Percentiles rank a stretch among this genome's conserved stretches.
phyloP scores from a whole-genome alignment of 2,888 invertebrate species.

The Scaptomyza tumidula region DNA sequence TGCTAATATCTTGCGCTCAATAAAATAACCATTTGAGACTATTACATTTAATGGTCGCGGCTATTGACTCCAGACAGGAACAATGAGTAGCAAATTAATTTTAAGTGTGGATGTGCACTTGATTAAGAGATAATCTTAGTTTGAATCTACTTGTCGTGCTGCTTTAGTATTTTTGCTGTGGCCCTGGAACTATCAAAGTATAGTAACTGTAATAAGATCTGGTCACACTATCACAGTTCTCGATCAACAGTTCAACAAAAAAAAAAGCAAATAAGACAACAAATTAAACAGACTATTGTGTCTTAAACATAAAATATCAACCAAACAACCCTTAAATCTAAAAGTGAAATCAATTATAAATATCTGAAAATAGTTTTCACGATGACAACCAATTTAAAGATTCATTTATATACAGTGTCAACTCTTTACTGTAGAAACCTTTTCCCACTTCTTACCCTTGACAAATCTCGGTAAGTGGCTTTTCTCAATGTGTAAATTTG shows the following conservation, averaged over 20 bases:
- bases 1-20: slow-evolving; percentile 32
- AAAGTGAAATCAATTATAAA: background rate
- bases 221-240: background rate
- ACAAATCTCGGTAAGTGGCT: background rate
- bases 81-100: background rate
- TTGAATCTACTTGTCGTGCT: background rate
- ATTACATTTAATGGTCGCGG: background rate
- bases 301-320: background rate
- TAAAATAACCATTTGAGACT: slow-evolving; percentile 30
- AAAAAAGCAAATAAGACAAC: background rate
- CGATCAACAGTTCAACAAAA: background rate
- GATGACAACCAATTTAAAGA: background rate
- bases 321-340: background rate
- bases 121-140: background rate
- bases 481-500: background rate
- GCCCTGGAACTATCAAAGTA: background rate
- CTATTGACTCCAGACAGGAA: background rate
- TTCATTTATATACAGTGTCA: background rate
- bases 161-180: background rate
- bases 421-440: background rate
- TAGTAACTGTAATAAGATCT: background rate
- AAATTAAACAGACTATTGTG: background rate
- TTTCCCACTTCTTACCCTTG: background rate
- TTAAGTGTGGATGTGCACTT: background rate
- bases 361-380: background rate